Percentiles rank a stretch among this genome's conserved stretches.
These are phyloP conservation scores for Heliconius hewitsoni DNA, from an alignment of 1,140 invertebrate genomes.

Conservation along the genomic window DNA sequence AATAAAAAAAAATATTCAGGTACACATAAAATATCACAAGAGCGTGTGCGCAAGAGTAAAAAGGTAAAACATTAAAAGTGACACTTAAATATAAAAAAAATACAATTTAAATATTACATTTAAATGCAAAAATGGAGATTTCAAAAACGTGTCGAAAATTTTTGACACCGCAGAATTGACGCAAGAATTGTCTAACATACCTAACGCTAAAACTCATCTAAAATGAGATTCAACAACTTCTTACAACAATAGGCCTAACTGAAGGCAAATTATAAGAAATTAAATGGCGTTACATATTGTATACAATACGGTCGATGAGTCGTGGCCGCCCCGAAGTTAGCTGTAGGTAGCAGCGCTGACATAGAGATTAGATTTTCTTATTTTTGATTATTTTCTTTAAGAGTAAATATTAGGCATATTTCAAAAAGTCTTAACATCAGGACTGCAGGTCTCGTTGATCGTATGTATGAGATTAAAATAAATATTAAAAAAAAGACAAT, in stretches of 20 bases:
- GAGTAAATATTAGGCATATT: too few species aligned
- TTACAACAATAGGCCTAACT: conserved; percentile 7
- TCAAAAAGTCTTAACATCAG: too few species aligned
- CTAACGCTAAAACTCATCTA: conserved; percentile 19
- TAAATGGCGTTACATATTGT: not conserved
- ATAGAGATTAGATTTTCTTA: too few species aligned
- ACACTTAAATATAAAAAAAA: conserved; percentile 11
- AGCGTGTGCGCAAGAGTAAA: conserved; percentile 19
- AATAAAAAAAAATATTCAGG: conserved; percentile 1
- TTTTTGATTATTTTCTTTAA: too few species aligned
- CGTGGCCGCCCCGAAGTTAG: too few species aligned
- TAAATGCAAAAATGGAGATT: conserved; percentile 37
- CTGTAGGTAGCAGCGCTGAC: too few species aligned
- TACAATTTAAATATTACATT: conserved; percentile 20
- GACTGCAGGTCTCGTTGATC: too few species aligned
- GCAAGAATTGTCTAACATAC: conserved; percentile 15
- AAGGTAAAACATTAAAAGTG: not conserved
- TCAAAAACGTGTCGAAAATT: conserved; percentile 48
- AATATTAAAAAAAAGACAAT: not conserved
- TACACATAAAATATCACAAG: conserved; percentile 29
- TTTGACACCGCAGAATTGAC: conserved; percentile 56
- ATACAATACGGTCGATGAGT: too few species aligned
- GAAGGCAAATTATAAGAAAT: not conserved
- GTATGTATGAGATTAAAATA: not conserved
- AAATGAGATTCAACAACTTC: conserved; percentile 13